Percentiles rank a stretch among this genome's conserved stretches.
Evolutionary conservation across 2,888 invertebrate species (phyloP).

Genomic region (Cheilosia pagana): DNA sequence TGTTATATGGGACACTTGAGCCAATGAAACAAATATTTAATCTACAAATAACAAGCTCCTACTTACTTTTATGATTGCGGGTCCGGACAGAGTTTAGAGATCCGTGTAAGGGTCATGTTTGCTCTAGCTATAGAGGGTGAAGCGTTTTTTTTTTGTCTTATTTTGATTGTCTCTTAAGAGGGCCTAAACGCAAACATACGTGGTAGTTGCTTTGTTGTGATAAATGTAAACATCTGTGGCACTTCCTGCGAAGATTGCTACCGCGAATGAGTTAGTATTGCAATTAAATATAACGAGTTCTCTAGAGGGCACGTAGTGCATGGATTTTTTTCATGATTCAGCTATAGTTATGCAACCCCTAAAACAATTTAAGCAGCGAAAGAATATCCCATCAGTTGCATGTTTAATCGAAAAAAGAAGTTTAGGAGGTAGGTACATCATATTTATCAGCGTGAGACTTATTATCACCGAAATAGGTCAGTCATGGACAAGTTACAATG

Average conservation of each 20-base stretch:
- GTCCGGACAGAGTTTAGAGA: not conserved
- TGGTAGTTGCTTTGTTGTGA: not conserved
- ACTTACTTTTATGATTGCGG: slow-evolving; percentile 40
- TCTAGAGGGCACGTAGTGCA: too few species aligned
- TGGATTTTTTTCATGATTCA: too few species aligned
- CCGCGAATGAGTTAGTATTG: not conserved
- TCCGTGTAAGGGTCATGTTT: slow-evolving; percentile 1
- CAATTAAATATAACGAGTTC: not conserved
- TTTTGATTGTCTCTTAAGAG: not conserved
- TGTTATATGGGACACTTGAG: slow-evolving; percentile 5
- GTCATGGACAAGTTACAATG: too few species aligned
- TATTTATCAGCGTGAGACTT: too few species aligned
- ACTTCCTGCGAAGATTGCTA: not conserved
- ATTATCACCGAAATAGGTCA: too few species aligned
- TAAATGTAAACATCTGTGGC: slow-evolving; percentile 7
- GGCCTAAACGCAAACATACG: not conserved
- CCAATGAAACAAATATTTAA: slow-evolving; percentile 51
- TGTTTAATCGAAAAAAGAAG: too few species aligned
- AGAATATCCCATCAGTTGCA: too few species aligned
- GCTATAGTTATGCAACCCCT: too few species aligned
- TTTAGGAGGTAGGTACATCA: too few species aligned
- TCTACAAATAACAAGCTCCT: slow-evolving; percentile 36
- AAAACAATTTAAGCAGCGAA: too few species aligned
- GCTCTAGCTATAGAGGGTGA: not conserved
- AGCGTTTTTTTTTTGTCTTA: not conserved